phyloP scores from a whole-genome alignment of 2,113 vertebrate species.

The Leptosomus discolor region DNA sequence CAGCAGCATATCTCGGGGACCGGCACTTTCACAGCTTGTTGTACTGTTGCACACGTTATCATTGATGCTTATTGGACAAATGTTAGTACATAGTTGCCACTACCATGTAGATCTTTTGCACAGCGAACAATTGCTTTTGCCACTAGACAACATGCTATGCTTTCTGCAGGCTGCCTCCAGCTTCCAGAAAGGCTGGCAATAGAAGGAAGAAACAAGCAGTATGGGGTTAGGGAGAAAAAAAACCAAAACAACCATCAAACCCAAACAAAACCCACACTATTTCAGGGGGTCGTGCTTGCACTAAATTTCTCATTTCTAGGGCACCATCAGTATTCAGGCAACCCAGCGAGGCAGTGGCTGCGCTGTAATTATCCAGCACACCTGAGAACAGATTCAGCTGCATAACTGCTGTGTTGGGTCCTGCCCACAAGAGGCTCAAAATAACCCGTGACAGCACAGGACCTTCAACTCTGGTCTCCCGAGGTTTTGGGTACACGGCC shows the following conservation, averaged over 20 bases:
- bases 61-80: too few relatives aligned
- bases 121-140: neutral
- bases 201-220: neutral
- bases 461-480: rapidly evolving
- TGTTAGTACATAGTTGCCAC: rapidly evolving
- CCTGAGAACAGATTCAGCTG: neutral
- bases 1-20: neutral
- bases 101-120: neutral
- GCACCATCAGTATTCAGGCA: neutral
- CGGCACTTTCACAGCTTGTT: neutral
- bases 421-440: neutral
- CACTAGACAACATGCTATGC: neutral
- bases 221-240: neutral
- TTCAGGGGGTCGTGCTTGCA: neutral
- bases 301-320: neutral
- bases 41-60: neutral
- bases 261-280: rapidly evolving
- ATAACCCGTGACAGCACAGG: neutral
- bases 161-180: neutral
- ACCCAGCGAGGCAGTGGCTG: rapidly evolving
- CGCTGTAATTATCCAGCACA: rapidly evolving
- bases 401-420: neutral
- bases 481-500: rapidly evolving
- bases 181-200: neutral
- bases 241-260: neutral